These are phyloP conservation scores for Dasypolia templi DNA, from an alignment of 2,888 invertebrate species.

Conservation along the genomic window DNA sequence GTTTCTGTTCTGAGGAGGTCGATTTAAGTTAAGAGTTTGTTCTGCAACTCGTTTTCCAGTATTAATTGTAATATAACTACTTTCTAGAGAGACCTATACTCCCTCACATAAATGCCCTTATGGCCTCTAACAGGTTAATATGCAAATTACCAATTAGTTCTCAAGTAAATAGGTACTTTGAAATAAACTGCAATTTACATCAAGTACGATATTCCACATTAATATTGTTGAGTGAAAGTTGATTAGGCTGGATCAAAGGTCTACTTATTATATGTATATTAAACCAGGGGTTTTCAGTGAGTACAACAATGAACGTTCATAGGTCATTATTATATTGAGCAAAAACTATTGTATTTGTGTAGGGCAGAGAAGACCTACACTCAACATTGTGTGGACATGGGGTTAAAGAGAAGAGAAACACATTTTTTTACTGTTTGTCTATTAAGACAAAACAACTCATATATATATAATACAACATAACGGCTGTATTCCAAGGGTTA, in stretches of 20 bases:
- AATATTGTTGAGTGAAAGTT: constrained; percentile 47
- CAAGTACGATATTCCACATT: constrained; percentile 31
- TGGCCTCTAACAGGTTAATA: constrained; percentile 38
- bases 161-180: constrained; percentile 22
- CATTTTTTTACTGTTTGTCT: background rate
- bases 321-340: background rate
- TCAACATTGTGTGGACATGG: background rate
- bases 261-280: no score
- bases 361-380: background rate
- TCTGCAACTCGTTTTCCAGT: constrained; percentile 8
- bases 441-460: background rate
- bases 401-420: background rate
- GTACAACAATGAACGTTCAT: no score
- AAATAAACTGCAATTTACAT: constrained; percentile 31
- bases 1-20: background rate
- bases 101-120: constrained; percentile 28
- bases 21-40: constrained; percentile 9
- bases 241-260: background rate
- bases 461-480: no score
- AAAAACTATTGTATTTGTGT: background rate
- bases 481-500: no score
- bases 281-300: no score
- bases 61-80: constrained; percentile 13
- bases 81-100: constrained; percentile 28
- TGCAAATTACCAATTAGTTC: constrained; percentile 45